Evolutionary conservation across 2,797 vertebrate species (phyloP).

Genomic region (Sebastes taczanowskii): DNA sequence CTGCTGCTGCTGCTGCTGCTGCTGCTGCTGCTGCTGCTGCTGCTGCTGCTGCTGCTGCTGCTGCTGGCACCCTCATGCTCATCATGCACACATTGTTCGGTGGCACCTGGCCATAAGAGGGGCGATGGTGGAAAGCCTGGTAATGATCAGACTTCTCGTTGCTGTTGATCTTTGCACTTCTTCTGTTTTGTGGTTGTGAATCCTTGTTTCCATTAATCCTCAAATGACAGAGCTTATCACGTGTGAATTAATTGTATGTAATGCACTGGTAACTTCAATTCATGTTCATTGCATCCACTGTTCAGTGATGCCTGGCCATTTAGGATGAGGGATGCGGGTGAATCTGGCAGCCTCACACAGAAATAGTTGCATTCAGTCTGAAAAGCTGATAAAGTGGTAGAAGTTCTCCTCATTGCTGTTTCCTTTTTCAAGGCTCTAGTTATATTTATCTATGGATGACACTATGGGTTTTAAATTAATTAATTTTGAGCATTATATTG

Average conservation of each 20-base stretch:
- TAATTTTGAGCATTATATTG: neutral
- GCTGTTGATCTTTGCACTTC: conserved; percentile 1
- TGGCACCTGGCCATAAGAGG: conserved; percentile 69
- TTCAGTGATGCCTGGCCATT: conserved; percentile 14
- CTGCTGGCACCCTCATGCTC: conserved; percentile 80
- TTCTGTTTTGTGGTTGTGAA: conserved; percentile 3
- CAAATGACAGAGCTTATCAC: neutral
- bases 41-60: neutral
- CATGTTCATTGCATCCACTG: conserved; percentile 9
- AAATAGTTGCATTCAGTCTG: neutral
- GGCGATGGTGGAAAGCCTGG: conserved; percentile 48
- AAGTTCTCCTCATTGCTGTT: neutral
- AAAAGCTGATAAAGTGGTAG: neutral
- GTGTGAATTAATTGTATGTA: conserved; percentile 13
- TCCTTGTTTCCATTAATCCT: conserved; percentile 23
- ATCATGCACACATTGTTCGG: conserved; percentile 77
- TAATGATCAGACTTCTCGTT: conserved; percentile 37
- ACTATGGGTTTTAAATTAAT: neutral
- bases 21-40: neutral
- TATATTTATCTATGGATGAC: neutral
- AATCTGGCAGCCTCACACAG: neutral
- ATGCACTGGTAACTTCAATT: neutral
- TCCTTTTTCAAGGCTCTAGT: neutral
- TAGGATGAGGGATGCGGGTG: conserved; percentile 9
- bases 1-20: too few relatives aligned